These are phyloP conservation scores for Leptonema lineaticorne DNA, from an alignment of 1,140 invertebrate species.

Conservation along the genomic window DNA sequence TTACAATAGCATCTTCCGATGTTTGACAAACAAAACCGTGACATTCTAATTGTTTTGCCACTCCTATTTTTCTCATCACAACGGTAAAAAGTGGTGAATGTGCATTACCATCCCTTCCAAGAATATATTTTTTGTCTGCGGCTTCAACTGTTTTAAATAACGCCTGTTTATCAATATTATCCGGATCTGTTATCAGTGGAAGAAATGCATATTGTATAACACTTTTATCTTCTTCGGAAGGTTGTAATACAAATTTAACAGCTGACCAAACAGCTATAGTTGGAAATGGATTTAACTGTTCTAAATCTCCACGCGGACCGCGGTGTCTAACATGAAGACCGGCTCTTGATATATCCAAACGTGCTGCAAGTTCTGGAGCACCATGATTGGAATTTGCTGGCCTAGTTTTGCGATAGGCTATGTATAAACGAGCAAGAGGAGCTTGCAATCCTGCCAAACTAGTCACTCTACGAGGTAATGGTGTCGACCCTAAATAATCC, in stretches of 20 bases:
- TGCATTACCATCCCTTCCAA: constrained; percentile 56
- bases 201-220: constrained; percentile 71
- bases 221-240: constrained; percentile 52
- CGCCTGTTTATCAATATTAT: constrained; percentile 71
- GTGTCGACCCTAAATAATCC: constrained; percentile 79
- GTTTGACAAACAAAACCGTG: constrained; percentile 87
- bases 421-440: constrained; percentile 78
- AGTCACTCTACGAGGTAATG: constrained; percentile 75
- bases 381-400: constrained; percentile 46
- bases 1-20: constrained; percentile 85
- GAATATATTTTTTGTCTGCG: constrained; percentile 57
- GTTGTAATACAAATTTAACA: constrained; percentile 71
- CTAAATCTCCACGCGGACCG: constrained; percentile 56
- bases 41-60: constrained; percentile 79
- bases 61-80: constrained; percentile 79
- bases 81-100: constrained; percentile 89
- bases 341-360: constrained; percentile 68
- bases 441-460: constrained; percentile 79
- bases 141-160: constrained; percentile 61
- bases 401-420: constrained; percentile 61
- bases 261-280: constrained; percentile 90
- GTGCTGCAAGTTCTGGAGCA: constrained; percentile 47
- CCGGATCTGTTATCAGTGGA: constrained; percentile 81
- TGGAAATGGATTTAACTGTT: constrained; percentile 76
- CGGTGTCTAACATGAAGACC: constrained; percentile 66